Evolutionary conservation across 2,113 vertebrate genomes (phyloP).

Genomic region (Sakesphorus luctuosus): DNA sequence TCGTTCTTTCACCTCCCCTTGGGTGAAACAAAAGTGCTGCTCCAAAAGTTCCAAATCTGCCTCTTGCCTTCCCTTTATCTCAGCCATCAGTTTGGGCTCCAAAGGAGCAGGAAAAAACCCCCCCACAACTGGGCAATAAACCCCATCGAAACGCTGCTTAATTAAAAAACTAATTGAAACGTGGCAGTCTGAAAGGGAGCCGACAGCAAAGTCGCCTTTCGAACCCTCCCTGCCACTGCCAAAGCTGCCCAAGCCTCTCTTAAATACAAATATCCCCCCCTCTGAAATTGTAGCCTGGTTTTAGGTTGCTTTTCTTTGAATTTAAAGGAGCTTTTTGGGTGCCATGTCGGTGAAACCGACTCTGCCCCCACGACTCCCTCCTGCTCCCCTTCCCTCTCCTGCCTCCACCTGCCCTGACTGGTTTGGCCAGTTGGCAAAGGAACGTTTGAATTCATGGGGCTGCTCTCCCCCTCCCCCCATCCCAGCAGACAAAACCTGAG

Average conservation of each 20-base stretch:
- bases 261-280: not conserved
- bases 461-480: conserved; percentile 66
- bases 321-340: not conserved
- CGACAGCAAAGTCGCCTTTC: not conserved
- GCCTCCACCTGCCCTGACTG: conserved; percentile 92
- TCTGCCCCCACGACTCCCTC: conserved; percentile 37
- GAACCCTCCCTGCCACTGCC: rapidly evolving
- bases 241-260: not conserved
- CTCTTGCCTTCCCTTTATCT: rapidly evolving
- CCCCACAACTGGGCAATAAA: too few species aligned
- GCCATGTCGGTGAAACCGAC: not conserved
- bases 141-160: not conserved
- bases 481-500: conserved; percentile 85
- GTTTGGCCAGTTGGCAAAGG: conserved; percentile 93
- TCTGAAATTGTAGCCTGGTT: rapidly evolving
- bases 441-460: conserved; percentile 84
- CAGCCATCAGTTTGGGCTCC: not conserved
- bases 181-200: not conserved
- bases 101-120: not conserved
- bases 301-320: too few species aligned
- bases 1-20: not conserved
- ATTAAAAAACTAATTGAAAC: not conserved
- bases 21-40: rapidly evolving
- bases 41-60: not conserved
- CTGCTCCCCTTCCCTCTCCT: conserved; percentile 17